Evolutionary conservation across 2,797 vertebrate genomes (phyloP), one percentile per base, ranked within the genome.

Genomic region (Apodemus agrarius): DNA sequence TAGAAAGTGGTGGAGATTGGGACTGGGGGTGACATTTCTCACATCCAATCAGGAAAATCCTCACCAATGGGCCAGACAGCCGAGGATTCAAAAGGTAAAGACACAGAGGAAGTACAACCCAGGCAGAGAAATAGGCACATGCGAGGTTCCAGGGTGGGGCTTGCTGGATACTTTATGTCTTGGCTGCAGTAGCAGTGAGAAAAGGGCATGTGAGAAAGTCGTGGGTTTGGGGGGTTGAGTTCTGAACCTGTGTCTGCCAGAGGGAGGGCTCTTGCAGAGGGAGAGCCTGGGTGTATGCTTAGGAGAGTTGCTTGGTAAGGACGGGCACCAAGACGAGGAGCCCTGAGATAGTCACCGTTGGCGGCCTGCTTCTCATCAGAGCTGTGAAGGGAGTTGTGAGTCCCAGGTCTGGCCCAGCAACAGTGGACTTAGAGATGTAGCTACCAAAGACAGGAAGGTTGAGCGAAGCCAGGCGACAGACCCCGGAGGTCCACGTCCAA

Each of bases 391-490:
- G 80, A 94, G 67, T 29, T 49, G 57, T 34, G 76, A 43, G 54
- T 54, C 78, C 89, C 6, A 4, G 72, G 65, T 75, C 76, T 84
- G 75, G 16, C 80, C 65, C 40, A 67, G 59, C 67, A 17, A 14
- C 0, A 37, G 1, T 0, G 1, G 16, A 26, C 65, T 67, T 49
- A 59, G 91, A 72, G 85, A 43, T 54, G 24, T 29, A 59, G 69
- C 54, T 75, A n/a, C 57, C 52, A 90, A 67, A 43, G 57, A 31
- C 14, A 72, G 46, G 69, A 91, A 93, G 83, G 43, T n/a, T 43
- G 17, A 69, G n/a, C 24, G 1, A 75, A 40, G 26, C 52, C 65
- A 74, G 54, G 37, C 34, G 34, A 37, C 40, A 49, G 83, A 69
- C 37, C 57, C 84, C 43, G 29, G 17, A 8, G 79, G 61, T 57